Evolutionary conservation across 2,888 invertebrate genomes (phyloP).

Genomic region (Rutpela maculata): DNA sequence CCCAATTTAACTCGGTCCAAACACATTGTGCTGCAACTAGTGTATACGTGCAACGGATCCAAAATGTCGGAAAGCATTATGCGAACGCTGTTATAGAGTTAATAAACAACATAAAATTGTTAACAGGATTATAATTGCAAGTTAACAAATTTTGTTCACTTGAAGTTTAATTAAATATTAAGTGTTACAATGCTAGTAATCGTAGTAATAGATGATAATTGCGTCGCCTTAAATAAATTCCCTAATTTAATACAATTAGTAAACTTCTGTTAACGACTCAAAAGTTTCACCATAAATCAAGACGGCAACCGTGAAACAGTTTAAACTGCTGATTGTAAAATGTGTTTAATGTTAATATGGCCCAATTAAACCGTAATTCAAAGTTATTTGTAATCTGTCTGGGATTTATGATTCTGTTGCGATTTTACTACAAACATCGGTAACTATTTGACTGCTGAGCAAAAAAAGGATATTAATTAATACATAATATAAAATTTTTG

Average conservation of each 20-base stretch:
- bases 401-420: background rate
- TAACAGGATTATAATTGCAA: background rate
- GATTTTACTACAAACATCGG: no score
- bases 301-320: conserved; percentile 13
- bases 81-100: background rate
- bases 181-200: conserved; percentile 10
- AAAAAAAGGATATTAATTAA: no score
- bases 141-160: conserved; percentile 12
- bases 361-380: background rate
- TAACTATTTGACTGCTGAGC: no score
- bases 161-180: background rate
- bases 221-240: conserved; percentile 29
- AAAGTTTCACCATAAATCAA: conserved; percentile 32
- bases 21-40: no score
- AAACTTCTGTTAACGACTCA: conserved; percentile 33
- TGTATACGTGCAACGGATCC: no score
- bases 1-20: no score
- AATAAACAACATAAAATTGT: background rate
- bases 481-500: no score
- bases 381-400: background rate
- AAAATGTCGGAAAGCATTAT: no score
- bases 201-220: conserved; percentile 34
- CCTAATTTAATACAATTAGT: conserved; percentile 34
- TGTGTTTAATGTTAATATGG: conserved; percentile 13
- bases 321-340: conserved; percentile 6